Evolutionary conservation across 2,797 vertebrate species (phyloP), one percentile per base, ranked within the genome.

Genomic region (Gymnopithys bicolor): DNA sequence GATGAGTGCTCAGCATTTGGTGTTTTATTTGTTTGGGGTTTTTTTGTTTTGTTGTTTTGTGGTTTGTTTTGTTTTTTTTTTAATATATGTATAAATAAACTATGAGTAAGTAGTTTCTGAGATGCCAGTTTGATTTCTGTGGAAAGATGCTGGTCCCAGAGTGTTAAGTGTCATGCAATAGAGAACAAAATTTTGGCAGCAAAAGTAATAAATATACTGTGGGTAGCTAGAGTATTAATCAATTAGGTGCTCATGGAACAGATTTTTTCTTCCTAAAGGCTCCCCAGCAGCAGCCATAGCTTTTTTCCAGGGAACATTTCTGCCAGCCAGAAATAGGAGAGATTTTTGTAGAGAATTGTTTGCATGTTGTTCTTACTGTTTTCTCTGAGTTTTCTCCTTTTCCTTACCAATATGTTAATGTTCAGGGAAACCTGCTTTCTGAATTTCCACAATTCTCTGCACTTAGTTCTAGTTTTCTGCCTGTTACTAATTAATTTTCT

Each of bases 1-100:
- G 1, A 48, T 64, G 46, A 73, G 18, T 53, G n/a, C 21, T 84
- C 22, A 39, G 19, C 9, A 32, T 52, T 67, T 87, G 19, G 19
- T n/a, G 9, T 3, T 79, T 70, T 52, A 21, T 9, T 88, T 41
- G 8, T 35, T 64, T 39, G 0, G 0, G 2, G 8, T 4, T 9
- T 7, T 23, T 51, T 24, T 25, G 41, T 43, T 43, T 43, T 43
- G 41, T 70, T 70, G 18, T 27, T 27, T 52, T 16, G 48, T 52
- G 17, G 14, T 56, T 56, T 56, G 6, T 35, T 35, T 9, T 46
- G 39, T 53, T 23, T 88, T 41, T 35, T 35, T 9, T 46, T 53
- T 23, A 37, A 37, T 33, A 19, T 51, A 51, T 18, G 30, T 19
- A 71, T 30, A 7, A 78, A 55, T 74, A 67, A 84, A 64, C 13